Evolutionary conservation across 2,113 vertebrate species (phyloP).

Genomic region (Eclectus roratus): DNA sequence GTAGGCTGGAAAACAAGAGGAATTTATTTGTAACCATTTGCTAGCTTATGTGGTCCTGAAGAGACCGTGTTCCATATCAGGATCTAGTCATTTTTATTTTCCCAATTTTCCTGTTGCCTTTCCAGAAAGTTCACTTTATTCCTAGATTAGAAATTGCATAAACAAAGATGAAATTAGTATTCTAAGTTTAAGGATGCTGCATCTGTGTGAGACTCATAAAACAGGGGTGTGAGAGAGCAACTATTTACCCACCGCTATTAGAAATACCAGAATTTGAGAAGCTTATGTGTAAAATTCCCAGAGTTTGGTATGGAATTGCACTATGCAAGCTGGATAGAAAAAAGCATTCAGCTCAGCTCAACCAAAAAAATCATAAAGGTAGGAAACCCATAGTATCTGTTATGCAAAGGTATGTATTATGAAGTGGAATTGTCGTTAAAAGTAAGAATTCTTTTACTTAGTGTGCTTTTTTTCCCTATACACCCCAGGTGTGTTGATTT

Average conservation of each 20-base stretch:
- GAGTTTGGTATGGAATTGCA: neutral
- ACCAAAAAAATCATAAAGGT: neutral
- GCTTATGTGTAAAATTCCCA: neutral
- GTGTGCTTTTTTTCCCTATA: neutral
- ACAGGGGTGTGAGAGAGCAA: neutral
- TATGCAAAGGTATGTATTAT: neutral
- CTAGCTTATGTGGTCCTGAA: neutral
- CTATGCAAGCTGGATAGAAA: neutral
- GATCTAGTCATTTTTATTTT: neutral
- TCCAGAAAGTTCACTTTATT: neutral
- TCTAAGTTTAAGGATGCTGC: neutral
- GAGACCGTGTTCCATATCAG: neutral
- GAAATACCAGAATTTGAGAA: neutral
- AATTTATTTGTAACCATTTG: neutral
- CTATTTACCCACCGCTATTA: neutral
- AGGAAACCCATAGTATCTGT: neutral
- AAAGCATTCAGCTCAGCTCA: neutral
- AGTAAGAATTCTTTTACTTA: neutral
- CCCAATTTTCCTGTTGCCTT: neutral
- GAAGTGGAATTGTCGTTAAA: neutral
- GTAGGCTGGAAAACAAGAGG: neutral
- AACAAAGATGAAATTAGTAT: constrained; percentile 15
- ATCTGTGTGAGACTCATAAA: neutral
- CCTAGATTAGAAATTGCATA: neutral
- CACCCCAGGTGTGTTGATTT: constrained; percentile 23